phyloP scores from a whole-genome alignment of 2,888 invertebrate genomes.

The Molanna angustata region DNA sequence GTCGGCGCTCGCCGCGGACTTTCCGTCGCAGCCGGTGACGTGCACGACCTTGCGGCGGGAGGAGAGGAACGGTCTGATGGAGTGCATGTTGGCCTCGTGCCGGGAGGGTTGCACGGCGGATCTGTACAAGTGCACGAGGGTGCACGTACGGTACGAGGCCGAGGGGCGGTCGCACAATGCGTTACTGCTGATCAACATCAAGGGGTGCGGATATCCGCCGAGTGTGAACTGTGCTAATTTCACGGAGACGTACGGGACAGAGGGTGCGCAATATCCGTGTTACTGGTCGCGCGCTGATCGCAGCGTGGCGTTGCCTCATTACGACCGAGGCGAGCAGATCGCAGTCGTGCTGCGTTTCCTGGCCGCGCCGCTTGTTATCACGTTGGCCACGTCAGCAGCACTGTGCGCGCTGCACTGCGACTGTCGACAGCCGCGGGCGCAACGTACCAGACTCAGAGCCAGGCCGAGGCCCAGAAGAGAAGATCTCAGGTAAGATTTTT shows the following conservation, averaged over 20 bases:
- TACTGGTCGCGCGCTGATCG: conserved; percentile 75
- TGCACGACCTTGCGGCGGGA: conserved; percentile 70
- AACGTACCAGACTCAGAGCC: conserved; percentile 60
- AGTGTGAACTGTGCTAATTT: conserved; percentile 73
- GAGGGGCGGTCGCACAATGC: conserved; percentile 57
- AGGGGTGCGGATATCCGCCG: conserved; percentile 82
- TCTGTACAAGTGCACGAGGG: conserved; percentile 66
- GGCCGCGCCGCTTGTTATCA: conserved; percentile 80
- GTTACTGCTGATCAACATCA: conserved; percentile 73
- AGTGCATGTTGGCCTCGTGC: conserved; percentile 79
- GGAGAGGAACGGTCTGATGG: conserved; percentile 69
- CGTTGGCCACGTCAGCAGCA: conserved; percentile 79
- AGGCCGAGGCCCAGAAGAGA: conserved; percentile 50
- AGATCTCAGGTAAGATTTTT: conserved; percentile 30
- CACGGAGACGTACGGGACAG: conserved; percentile 65
- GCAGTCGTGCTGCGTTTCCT: conserved; percentile 80
- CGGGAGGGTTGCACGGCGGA: conserved; percentile 80
- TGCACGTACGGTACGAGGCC: conserved; percentile 60
- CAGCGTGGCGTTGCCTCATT: conserved; percentile 78
- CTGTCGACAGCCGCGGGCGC: conserved; percentile 68
- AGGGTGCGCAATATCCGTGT: conserved; percentile 65
- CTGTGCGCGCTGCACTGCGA: conserved; percentile 86
- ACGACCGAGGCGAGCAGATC: conserved; percentile 79
- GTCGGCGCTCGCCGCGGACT: conserved; percentile 69
- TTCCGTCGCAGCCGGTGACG: conserved; percentile 69